Percentiles rank a stretch among this genome's conserved stretches.
Evolutionary conservation across 92 coral and sea anemone genomes (phyloP).

Genomic region (Isaurus tuberculatus): DNA sequence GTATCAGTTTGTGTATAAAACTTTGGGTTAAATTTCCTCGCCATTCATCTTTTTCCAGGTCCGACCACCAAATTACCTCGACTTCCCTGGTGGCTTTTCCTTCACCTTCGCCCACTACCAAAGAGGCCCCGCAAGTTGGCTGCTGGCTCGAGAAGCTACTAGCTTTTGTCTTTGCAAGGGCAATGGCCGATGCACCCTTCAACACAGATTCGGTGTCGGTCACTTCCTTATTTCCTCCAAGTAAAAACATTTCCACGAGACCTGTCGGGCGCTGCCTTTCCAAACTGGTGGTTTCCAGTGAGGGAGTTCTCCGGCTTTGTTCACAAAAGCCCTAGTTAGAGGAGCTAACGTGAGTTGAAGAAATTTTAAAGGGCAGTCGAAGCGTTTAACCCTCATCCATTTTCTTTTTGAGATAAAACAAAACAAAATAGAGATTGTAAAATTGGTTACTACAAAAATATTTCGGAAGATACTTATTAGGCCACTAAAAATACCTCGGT

Average conservation of each 20-base stretch:
- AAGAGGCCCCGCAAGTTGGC: conserved; percentile 53
- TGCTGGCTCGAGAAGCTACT: background rate
- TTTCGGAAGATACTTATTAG: background rate
- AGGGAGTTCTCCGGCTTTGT: conserved; percentile 51
- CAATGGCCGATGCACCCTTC: conserved; percentile 47
- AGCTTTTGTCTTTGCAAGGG: conserved; percentile 59
- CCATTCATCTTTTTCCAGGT: background rate
- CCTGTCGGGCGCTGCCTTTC: conserved; percentile 31
- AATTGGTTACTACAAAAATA: background rate
- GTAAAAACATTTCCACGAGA: conserved; percentile 52
- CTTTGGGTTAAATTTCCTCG: conserved; percentile 24
- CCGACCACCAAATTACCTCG: conserved; percentile 56
- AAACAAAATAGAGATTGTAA: background rate
- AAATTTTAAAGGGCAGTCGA: conserved; percentile 50
- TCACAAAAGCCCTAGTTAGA: conserved; percentile 48
- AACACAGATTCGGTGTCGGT: background rate
- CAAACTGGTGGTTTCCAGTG: conserved; percentile 62
- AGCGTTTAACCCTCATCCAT: conserved; percentile 49
- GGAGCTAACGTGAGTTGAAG: conserved; percentile 5
- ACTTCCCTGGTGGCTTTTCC: conserved; percentile 65
- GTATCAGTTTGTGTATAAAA: conserved; percentile 1
- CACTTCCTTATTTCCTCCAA: conserved; percentile 51
- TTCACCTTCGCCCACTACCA: conserved; percentile 55
- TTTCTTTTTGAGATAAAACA: conserved; percentile 25
- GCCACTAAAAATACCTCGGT: background rate